Conservation (phyloP, 2,888 invertebrate genomes). For the Leptopilina syphax region DNA sequence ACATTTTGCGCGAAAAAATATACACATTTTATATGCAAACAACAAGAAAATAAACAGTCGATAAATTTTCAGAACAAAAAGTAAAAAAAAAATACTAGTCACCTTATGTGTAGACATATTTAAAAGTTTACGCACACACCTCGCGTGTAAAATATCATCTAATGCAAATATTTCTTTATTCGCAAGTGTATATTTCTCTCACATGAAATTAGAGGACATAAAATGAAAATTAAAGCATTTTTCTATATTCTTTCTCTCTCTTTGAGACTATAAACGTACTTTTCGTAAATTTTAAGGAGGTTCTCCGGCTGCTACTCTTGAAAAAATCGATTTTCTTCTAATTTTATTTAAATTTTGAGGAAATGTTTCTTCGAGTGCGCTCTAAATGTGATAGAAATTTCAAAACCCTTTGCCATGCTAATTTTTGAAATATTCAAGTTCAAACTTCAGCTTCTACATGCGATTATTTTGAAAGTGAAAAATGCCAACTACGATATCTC, state of each 20-base stretch:
- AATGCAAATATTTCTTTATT: not conserved
- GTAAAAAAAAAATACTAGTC: not conserved
- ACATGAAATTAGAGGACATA: not conserved
- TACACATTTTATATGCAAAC: conserved; percentile 55
- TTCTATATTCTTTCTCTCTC: too few relatives aligned
- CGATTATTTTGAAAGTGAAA: too few relatives aligned
- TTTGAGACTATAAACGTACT: conserved; percentile 46
- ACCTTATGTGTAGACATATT: conserved; percentile 37
- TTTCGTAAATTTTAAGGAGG: conserved; percentile 45
- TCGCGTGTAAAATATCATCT: not conserved
- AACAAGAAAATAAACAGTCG: conserved; percentile 45
- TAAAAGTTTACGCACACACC: not conserved
- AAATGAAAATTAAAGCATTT: too few relatives aligned
- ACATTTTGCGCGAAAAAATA: conserved; percentile 15
- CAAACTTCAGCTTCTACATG: too few relatives aligned
- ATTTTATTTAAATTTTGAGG: too few relatives aligned
- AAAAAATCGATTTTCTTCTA: too few relatives aligned
- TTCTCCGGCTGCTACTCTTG: too few relatives aligned
- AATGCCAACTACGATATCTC: too few relatives aligned
- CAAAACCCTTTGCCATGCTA: too few relatives aligned
- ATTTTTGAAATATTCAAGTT: too few relatives aligned
- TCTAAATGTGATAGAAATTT: too few relatives aligned
- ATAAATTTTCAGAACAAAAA: conserved; percentile 1
- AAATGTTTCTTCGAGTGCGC: too few relatives aligned
- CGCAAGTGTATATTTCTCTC: not conserved